Base-by-base conservation (phyloP, 2,888 invertebrate genomes). In the Drosophila lacicola region DNA sequence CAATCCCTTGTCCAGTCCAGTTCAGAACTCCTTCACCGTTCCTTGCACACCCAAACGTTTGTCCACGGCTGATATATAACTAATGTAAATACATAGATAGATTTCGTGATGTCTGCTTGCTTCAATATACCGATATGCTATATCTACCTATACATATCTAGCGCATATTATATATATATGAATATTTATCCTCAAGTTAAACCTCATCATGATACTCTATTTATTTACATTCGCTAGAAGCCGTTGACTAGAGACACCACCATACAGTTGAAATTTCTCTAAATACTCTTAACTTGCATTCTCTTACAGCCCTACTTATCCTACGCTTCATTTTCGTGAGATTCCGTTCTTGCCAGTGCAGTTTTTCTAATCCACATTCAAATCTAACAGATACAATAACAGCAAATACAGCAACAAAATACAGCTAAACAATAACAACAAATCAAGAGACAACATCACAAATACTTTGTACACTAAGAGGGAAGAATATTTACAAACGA, bases 281-380 rank as follows among this genome's bases (percentile, higher is more conserved):
- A 72, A 88, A 88, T 70, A 60, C 70, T 76, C 39, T 50, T 21
- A 21, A 58, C 67, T 70, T 76, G 64, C 70, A 86, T 85, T 87
- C 80, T 87, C 74, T 90, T 91, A 78, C 90, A 92, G 91, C 86
- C 90, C 91, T 82, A 85, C 89, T 84, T 91, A 90, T 89, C 81
- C 91, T 83, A 89, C 90, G 88, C 86, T 91, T 78, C 91, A 91
- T 80, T 89, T 91, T 85, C 90, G 90, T 85, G 91, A 91, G 90
- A 84, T 91, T 89, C 88, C 91, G 80, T 91, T 90, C 83, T 86
- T 92, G 83, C 90, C 91, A 79, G 90, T 92, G 89, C 92, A 91
- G 88, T 91, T 91, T 86, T 85, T 90, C 81, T 91, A 85, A 89
- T 70, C 73, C 55, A 65, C 45, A 73, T 37, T 50, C 53, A 57